Base-by-base conservation (phyloP, 1,140 invertebrate genomes). In the Drosophila quadrilineata region DNA sequence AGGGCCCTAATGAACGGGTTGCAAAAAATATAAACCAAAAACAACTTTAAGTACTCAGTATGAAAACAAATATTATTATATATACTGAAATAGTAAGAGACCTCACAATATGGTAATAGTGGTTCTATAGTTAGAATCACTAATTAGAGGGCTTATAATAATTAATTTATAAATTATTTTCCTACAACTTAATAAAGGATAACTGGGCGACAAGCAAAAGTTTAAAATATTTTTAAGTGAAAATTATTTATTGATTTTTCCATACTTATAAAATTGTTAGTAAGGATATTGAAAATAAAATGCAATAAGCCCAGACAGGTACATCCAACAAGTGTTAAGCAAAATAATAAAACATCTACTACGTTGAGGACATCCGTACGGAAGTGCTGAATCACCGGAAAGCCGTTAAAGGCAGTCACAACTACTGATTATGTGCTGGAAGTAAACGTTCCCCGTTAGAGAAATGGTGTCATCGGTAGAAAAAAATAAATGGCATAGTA, bases 331-430 rank as follows among this genome's bases (percentile, higher is more conserved):
- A 70, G 70, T 72, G 70, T 70, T 66, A 70, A 70, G 53, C 53
- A 16, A 56, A 49, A 50, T 73, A 64, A 69, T 64, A 63, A 56
- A 45, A 48, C 59, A 24, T n/a, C 38, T 41, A 12, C 35, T 24
- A 21, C 21, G 21, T 33, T 50, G 40, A n/a, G n/a, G 12, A 65
- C 16, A 43, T 38, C 33, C 50, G 49, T 49, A 40, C 54, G 75
- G 63, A 75, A 68, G 72, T 75, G 75, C 64, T 79, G 75, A 75
- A 79, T 79, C 72, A 79, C 75, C 75, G 75, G 75, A 75, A 79
- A 75, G 71, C 75, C 75, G 75, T 79, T 79, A 79, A 79, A 71
- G 75, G 69, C 75, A 79, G 69, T 75, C 75, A 79, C 69, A 79
- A 79, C 75, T 79, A 79, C 75, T 79, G 75, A 79, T 79, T 79